Conservation (phyloP, 2,888 invertebrate genomes). For the Parnassius glacialis region DNA sequence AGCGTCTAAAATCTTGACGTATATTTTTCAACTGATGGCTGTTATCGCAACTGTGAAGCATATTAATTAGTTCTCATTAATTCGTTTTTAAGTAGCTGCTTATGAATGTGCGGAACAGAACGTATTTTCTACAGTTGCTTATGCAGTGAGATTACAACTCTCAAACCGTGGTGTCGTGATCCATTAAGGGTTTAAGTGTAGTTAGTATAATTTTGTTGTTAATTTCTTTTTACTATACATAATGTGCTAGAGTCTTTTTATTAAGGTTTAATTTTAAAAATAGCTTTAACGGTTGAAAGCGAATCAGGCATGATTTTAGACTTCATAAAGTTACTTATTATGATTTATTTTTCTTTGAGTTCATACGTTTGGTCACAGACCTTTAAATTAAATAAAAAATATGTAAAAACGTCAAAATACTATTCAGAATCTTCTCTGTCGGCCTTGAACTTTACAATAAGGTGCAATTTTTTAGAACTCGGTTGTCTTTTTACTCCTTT, state of each 20-base stretch:
- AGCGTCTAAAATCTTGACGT: no score
- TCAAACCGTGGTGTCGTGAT: slow-evolving; percentile 25
- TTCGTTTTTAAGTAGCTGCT: slow-evolving; percentile 32
- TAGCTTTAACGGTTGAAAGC: slow-evolving; percentile 24
- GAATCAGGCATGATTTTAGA: slow-evolving; percentile 27
- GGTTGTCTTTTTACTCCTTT: slow-evolving; percentile 8
- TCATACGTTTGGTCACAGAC: slow-evolving; percentile 2
- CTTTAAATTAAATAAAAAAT: slow-evolving; percentile 3
- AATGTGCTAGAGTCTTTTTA: no score
- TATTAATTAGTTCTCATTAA: slow-evolving; percentile 35
- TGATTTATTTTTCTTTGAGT: slow-evolving; percentile 6
- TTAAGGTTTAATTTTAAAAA: slow-evolving; percentile 17
- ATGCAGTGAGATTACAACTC: slow-evolving; percentile 36
- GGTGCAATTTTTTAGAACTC: slow-evolving; percentile 4
- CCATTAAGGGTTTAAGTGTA: neutral
- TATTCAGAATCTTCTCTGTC: neutral
- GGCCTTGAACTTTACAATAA: neutral
- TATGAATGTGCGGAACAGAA: slow-evolving; percentile 34
- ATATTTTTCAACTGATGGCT: neutral
- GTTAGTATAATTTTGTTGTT: neutral
- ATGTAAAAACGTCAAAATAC: slow-evolving; percentile 4
- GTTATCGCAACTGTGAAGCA: slow-evolving; percentile 21
- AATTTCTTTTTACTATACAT: no score
- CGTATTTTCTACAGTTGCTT: slow-evolving; percentile 31
- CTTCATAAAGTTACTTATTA: slow-evolving; percentile 9